Conservation (phyloP, 2,888 invertebrate species). For the Philopedon plagiatum region DNA sequence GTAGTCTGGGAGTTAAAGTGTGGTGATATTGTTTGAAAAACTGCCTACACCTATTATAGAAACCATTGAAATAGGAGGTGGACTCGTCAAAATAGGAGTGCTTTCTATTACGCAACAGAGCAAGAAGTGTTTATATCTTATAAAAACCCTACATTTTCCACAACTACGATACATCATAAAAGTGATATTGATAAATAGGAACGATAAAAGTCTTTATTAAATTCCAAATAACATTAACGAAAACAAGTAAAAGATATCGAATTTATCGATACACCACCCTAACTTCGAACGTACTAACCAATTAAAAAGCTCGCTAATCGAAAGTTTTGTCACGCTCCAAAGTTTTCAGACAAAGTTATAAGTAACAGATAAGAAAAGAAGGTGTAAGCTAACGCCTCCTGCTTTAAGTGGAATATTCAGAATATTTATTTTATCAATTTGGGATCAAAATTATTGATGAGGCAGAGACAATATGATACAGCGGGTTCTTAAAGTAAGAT, state of each 20-base stretch:
- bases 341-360: slow-evolving; percentile 37
- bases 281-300: slow-evolving; percentile 35
- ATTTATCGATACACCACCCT: slow-evolving; percentile 12
- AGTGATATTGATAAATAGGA: neutral
- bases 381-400: neutral
- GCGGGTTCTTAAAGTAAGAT: no score
- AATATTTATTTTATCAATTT: neutral
- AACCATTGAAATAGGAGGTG: no score
- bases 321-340: slow-evolving; percentile 39
- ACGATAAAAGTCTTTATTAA: neutral
- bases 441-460: no score
- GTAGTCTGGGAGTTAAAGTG: no score
- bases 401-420: neutral
- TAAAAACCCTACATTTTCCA: no score
- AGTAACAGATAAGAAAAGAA: slow-evolving; percentile 33
- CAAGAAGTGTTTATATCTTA: no score
- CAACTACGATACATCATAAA: no score
- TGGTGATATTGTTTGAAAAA: no score
- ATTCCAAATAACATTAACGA: slow-evolving; percentile 9
- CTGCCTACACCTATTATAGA: no score
- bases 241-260: slow-evolving; percentile 19
- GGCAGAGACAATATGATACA: no score
- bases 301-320: slow-evolving; percentile 42
- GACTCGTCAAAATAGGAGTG: no score
- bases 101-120: no score